Evolutionary conservation across 2,888 invertebrate genomes (phyloP), one percentile per base, ranked within the genome.

Genomic region (Pyrrhia umbra): DNA sequence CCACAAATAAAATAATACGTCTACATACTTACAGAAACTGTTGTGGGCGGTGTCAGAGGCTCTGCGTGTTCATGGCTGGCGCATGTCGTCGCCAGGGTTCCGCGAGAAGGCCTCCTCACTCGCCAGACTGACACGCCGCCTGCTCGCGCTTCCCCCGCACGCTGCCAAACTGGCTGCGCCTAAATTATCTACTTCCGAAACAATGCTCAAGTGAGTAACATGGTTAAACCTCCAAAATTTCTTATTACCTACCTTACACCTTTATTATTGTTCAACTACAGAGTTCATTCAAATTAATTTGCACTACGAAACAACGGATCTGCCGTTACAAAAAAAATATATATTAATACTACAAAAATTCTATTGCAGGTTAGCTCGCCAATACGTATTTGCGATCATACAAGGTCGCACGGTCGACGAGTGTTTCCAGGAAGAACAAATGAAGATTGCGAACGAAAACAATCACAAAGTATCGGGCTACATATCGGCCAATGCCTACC

Each of bases 1-100:
- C n/a, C 34, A 34, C 13, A 34, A 34, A 5, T n/a, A 34, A n/a
- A 34, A n/a, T 34, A n/a, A n/a, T 5, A n/a, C 13, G 13, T 20
- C n/a, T n/a, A n/a, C n/a, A 25, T 25, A 20, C 21, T 49, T 79
- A 0, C 86, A 97, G 97, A 98, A 98, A 95, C 92, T 98, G 23
- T 91, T 97, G 16, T 97, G 97, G 97, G 97, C 97, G 0, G 97
- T 97, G 4, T 96, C 97, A 2, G 97, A 97, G 82, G 97, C 97
- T 0, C 91, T 98, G 16, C 96, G 97, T 43, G 94, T 95, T 23
- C 96, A 96, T 86, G 97, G 97, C 40, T 96, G 97, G 83, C 96
- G 96, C 0, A 95, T 96, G 92, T 95, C 94, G 0, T 97, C 97
- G 78, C 95, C 96, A 0, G 95, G 96, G 42, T 98, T 97, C 90